phyloP scores from a whole-genome alignment of 2,888 invertebrate genomes.

The Protophormia terraenovae region DNA sequence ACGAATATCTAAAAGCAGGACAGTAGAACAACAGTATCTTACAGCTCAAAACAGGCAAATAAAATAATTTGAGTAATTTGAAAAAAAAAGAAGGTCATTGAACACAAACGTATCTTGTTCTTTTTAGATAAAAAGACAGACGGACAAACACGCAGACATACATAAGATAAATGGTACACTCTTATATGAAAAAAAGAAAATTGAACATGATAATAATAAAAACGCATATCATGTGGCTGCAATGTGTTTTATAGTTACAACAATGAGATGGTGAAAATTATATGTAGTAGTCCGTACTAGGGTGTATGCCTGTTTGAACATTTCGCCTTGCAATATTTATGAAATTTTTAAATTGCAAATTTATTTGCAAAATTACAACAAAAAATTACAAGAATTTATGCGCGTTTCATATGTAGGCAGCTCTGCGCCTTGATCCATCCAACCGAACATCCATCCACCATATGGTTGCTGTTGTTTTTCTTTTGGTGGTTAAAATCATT shows the following conservation, averaged over 20 bases:
- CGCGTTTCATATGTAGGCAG: background rate
- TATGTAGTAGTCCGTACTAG: too few relatives aligned
- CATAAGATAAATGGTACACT: background rate
- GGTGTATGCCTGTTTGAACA: background rate
- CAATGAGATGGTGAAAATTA: slow-evolving; percentile 3
- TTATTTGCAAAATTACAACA: slow-evolving; percentile 10
- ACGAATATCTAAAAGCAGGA: background rate
- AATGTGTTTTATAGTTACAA: slow-evolving; percentile 38
- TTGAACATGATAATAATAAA: slow-evolving; percentile 16
- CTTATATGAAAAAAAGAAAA: background rate
- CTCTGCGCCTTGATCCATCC: slow-evolving; percentile 25
- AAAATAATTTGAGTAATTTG: background rate
- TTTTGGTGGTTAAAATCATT: slow-evolving; percentile 44
- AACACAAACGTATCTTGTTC: slow-evolving; percentile 21
- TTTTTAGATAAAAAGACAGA: background rate
- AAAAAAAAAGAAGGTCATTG: slow-evolving; percentile 57
- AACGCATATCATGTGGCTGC: slow-evolving; percentile 53
- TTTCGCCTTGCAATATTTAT: slow-evolving; percentile 17
- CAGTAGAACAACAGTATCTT: background rate
- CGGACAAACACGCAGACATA: background rate
- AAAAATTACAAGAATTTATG: slow-evolving; percentile 21
- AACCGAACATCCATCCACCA: slow-evolving; percentile 46
- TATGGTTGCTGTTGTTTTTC: slow-evolving; percentile 22
- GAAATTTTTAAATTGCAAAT: slow-evolving; percentile 33
- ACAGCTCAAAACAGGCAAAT: slow-evolving; percentile 4